Evolutionary conservation across 2,113 vertebrate species (phyloP), one percentile per base, ranked within the genome.

Genomic region (Amblyopsis rosae): DNA sequence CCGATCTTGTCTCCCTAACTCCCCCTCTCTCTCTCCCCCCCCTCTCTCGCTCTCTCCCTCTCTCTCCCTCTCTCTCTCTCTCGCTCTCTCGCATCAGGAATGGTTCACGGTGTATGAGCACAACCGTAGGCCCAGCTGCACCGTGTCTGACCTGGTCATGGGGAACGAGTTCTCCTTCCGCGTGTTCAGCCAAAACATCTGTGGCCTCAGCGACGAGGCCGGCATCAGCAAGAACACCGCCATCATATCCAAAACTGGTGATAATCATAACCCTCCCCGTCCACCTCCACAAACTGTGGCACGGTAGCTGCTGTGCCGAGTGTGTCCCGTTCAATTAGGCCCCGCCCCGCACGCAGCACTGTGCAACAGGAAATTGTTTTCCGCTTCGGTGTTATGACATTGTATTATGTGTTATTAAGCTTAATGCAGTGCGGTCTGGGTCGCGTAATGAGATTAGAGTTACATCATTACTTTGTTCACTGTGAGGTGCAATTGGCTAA

Each of bases 71-170:
- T 50, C 12, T 56, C 13, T 59, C 3, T 57, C 15, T 59, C 47
- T 50, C 54, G 50, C 49, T 45, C 26, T 12, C 75, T 13, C 15
- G 6, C 46, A 51, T 63, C 73, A 96, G 96, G 96, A 95, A 59
- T 97, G 96, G 96, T 97, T 96, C 91, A 96, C 86, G 0, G 94
- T 96, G 12, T 94, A 90, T 0, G 95, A 97, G 51, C 95, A 94
- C 88, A 96, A 91, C 87, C 93, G 93, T 8, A 88, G 91, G 16
- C 93, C 94, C 45, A 89, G 73, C 85, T 97, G 95, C 67, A 96
- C 95, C 0, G 92, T 95, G 79, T 93, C 95, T 0, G 95, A 97
- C 77, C 94, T 97, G 78, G 91, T 97, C 65, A 93, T 97, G 92
- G 96, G 95, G 61, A 97, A 97, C 1, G 94, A 96, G 73, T 97